Conservation (phyloP, 1,140 invertebrate species). For the Eurosta solidaginis region DNA sequence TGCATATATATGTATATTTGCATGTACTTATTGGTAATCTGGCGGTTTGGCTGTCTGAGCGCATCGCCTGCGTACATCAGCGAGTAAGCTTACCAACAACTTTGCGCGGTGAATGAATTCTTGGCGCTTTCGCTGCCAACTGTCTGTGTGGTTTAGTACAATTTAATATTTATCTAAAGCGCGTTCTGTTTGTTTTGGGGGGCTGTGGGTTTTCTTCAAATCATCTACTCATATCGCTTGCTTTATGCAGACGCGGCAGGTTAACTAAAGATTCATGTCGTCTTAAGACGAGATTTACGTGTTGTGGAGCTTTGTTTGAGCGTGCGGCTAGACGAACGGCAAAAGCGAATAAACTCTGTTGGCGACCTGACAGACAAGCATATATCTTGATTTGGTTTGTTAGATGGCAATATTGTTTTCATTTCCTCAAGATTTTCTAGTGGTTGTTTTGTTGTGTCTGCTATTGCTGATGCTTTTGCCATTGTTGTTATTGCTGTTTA, state of each 20-base stretch:
- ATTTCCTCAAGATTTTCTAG: neutral
- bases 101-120: neutral
- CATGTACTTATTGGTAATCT: neutral
- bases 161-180: neutral
- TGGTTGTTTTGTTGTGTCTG: neutral
- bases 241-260: neutral
- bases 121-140: neutral
- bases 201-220: neutral
- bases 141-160: neutral
- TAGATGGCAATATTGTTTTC: neutral
- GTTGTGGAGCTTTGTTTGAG: neutral
- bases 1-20: neutral
- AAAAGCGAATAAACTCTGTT: neutral
- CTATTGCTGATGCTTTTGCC: too few relatives aligned
- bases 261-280: neutral
- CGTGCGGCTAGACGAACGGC: neutral
- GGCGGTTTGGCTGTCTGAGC: neutral
- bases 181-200: too few relatives aligned
- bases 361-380: neutral
- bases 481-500: neutral
- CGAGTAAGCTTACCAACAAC: too few relatives aligned
- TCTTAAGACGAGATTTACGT: conserved; percentile 7
- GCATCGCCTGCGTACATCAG: conserved; percentile 8
- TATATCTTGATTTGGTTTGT: neutral
- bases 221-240: neutral